A percentile compares a stretch with the other conserved stretches of the same genome.
Conservation (phyloP, 1,140 invertebrate species). For the Hetaerina americana region DNA sequence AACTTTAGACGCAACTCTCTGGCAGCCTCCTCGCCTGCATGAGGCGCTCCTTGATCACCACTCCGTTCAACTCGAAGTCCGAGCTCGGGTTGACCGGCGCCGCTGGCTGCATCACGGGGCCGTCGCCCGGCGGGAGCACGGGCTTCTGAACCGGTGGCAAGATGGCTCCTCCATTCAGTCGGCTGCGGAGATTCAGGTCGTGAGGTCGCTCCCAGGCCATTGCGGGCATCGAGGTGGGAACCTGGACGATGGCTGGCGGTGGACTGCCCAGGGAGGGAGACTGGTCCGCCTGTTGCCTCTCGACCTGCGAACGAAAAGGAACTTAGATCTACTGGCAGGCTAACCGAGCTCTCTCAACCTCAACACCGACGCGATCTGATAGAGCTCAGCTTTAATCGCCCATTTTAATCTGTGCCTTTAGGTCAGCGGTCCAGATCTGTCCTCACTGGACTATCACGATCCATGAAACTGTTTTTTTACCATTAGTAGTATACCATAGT, state of each 20-base stretch:
- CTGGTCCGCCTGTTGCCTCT: background rate
- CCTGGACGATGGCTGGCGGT: background rate
- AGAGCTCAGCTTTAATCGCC: no score
- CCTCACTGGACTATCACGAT: no score
- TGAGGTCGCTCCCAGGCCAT: background rate
- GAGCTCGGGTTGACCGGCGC: background rate
- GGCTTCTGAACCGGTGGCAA: background rate
- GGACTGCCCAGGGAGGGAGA: background rate
- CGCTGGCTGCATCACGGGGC: background rate
- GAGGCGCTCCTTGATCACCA: slow-evolving; percentile 58
- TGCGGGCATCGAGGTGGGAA: background rate
- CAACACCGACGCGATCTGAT: no score
- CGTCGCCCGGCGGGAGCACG: background rate
- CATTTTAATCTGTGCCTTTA: no score
- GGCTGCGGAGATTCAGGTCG: background rate
- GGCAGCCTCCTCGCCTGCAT: slow-evolving; percentile 54
- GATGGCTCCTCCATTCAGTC: background rate
- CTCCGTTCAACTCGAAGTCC: slow-evolving; percentile 39
- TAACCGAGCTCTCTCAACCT: no score
- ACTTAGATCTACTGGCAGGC: no score
- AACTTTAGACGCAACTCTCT: slow-evolving; percentile 49
- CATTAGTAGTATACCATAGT: no score
- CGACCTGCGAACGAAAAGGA: no score
- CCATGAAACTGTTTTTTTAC: no score
- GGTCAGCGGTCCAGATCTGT: no score